These are phyloP conservation scores for Heliconius erato DNA, from an alignment of 2,888 invertebrate species.

Conservation along the genomic window DNA sequence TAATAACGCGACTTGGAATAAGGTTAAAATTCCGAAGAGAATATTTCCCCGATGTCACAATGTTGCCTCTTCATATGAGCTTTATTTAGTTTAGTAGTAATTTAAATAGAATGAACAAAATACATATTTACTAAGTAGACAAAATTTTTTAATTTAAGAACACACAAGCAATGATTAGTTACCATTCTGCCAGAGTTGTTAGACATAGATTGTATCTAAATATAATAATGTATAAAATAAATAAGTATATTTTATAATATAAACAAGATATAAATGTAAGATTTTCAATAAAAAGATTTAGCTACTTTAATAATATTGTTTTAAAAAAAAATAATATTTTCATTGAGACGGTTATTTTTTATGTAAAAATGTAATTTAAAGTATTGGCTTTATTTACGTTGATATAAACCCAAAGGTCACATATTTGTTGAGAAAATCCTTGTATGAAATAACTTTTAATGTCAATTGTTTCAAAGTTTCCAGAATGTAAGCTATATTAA, in stretches of 20 bases:
- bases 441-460: constrained; percentile 19
- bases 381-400: background rate
- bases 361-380: background rate
- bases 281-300: background rate
- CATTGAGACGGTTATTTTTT: background rate
- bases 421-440: background rate
- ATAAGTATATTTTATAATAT: background rate
- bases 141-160: constrained; percentile 11
- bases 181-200: constrained; percentile 27
- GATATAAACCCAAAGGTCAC: background rate
- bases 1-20: constrained; percentile 19
- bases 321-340: background rate
- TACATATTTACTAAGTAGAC: constrained; percentile 20
- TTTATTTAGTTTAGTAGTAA: constrained; percentile 51
- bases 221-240: background rate
- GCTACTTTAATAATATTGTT: too few species aligned
- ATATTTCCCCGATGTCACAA: constrained; percentile 31
- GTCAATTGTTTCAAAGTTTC: background rate
- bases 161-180: constrained; percentile 18
- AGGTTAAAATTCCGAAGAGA: constrained; percentile 23
- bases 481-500: too few species aligned
- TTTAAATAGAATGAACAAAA: constrained; percentile 37
- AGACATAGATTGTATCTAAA: background rate
- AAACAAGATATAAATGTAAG: background rate
- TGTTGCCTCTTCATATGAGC: constrained; percentile 51